Evolutionary conservation across 2,888 invertebrate genomes (phyloP), one percentile per base, ranked within the genome.

Genomic region (Epicampocera succincta): DNA sequence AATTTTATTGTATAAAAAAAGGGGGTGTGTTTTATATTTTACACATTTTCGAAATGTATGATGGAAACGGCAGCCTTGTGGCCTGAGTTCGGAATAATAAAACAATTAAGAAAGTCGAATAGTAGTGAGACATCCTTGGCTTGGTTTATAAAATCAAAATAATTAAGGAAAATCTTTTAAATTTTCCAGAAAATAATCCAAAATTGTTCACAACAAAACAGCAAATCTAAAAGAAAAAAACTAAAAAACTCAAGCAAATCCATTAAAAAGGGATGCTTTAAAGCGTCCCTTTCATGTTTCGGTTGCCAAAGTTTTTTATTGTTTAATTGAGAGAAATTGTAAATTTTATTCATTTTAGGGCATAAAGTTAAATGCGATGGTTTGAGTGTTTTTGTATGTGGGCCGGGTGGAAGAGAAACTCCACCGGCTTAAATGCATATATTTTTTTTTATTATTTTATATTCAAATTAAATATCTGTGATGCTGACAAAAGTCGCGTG

Each of bases 401-500:
- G 69, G 38, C 48, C 38, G 80, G 80, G 80, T 76, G 76, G 52
- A 33, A 63, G 38, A n/a, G 42, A 56, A 72, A 71, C 80, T 72
- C 76, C 76, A 71, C 76, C 80, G 33, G 72, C 15, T 76, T 63
- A 46, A 61, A 46, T 46, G 68, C 40, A 44, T 52, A 42, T n/a
- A 8, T 17, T 61, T 33, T 61, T 60, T 68, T 60, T 17, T 40
- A 25, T 33, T 65, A 56, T 74, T 58, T 29, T 29, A 6, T 29
- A 29, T n/a, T 25, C 25, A 33, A 33, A 8, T 33, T 33, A 33
- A 33, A 40, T 58, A 42, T 38, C 11, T 42, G 42, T 71, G 71
- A 75, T 80, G 75, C 75, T 80, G 74, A 33, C 63, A 69, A 79
- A 73, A 75, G 80, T 81, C 80, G 80, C 80, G 80, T 81, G 80